phyloP scores from a whole-genome alignment of 2,888 invertebrate species.

The Calliscelio sp. region DNA sequence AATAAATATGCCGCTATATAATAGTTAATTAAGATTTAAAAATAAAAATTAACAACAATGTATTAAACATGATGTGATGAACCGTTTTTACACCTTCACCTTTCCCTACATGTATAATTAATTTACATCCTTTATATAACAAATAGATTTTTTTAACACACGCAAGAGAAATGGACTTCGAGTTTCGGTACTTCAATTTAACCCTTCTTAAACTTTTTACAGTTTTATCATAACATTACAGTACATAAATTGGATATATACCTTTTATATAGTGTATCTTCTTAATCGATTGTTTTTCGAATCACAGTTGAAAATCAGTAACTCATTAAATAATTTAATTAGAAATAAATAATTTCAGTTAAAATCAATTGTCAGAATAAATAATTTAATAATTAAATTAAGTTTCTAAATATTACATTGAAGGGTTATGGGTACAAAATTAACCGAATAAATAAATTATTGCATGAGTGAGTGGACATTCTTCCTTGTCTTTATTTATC shows the following conservation, averaged over 20 bases:
- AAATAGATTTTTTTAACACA: slow-evolving; percentile 1
- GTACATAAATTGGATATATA: background rate
- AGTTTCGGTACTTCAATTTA: background rate
- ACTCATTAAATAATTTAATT: slow-evolving; percentile 1
- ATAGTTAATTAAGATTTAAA: no score
- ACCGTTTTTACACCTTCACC: background rate
- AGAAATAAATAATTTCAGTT: slow-evolving; percentile 6
- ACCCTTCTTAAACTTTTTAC: background rate
- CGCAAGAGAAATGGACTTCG: background rate
- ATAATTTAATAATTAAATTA: background rate
- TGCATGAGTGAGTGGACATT: background rate
- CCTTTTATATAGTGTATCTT: slow-evolving; percentile 1
- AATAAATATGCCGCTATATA: background rate
- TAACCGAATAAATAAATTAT: background rate
- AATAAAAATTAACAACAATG: no score
- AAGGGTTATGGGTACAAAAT: slow-evolving; percentile 6
- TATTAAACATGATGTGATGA: background rate
- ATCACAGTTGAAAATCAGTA: slow-evolving; percentile 6
- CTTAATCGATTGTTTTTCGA: background rate
- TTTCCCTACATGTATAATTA: background rate
- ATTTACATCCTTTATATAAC: slow-evolving; percentile 1
- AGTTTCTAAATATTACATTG: slow-evolving; percentile 1
- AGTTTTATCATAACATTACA: slow-evolving; percentile 3
- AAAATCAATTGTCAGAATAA: slow-evolving; percentile 1
- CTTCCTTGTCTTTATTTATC: background rate